Evolutionary conservation across 2,113 vertebrate genomes (phyloP), one percentile per base, ranked within the genome.

Genomic region (Psittacus erithacus): DNA sequence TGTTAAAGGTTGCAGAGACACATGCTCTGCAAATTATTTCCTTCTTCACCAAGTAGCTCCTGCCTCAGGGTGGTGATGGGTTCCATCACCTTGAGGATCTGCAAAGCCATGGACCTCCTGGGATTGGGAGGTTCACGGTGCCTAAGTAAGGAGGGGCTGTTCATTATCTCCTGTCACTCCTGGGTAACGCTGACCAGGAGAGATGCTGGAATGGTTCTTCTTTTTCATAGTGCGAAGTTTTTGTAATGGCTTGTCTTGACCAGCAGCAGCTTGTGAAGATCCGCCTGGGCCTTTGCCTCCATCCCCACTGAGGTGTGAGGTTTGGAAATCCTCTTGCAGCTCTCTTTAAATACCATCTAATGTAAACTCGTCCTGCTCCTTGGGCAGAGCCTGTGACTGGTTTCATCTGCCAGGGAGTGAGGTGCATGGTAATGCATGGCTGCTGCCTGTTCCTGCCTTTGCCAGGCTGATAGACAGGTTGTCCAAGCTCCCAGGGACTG

Each of bases 291-390:
- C 62, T 68, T 46, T 31, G 41, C 29, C 17, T 33, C 62, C 9
- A 2, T 10, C 44, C 55, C 31, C 57, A 11, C 17, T 3, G 9
- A 19, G 69, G n/a, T 28, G 41, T 13, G 47, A 31, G 76, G 2
- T 39, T 50, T 43, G 79, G 49, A 8, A 7, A 29, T 31, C 39
- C 29, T 53, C 78, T 13, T 11, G 49, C 68, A 70, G 62, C 43
- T 63, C 35, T 53, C 13, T 31, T 25, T 41, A 12, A 35, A 22
- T 24, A 6, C 65, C 16, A 1, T 9, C 31, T 33, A 4, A 57
- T 2, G 2, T 19, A 13, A 41, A 16, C 41, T 8, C 7, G 10
- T 19, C 22, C 4, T 3, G 55, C 0, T 0, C 64, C 68, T 17
- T 33, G 17, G 11, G 68, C 68, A 60, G n/a, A 10, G 10, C 33